These are phyloP conservation scores for Hermaeophaga mercurialis DNA, from an alignment of 2,888 invertebrate genomes.

Conservation along the genomic window DNA sequence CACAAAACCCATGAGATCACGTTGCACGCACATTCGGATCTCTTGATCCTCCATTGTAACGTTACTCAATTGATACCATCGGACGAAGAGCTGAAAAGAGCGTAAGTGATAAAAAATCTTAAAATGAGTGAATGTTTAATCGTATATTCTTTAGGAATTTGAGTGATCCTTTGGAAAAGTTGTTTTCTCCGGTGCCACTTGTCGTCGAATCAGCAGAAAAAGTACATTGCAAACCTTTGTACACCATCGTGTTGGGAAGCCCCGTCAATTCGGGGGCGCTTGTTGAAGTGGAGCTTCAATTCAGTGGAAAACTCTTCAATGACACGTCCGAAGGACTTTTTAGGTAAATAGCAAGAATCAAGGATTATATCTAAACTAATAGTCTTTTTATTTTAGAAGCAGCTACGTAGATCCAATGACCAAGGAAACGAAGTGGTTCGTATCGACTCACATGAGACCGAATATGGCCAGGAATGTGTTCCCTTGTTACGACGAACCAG, in stretches of 20 bases:
- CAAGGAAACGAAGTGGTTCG: slow-evolving; percentile 60
- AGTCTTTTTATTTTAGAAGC: slow-evolving; percentile 62
- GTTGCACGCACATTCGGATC: slow-evolving; percentile 69
- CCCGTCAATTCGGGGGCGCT: slow-evolving; percentile 62
- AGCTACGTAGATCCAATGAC: slow-evolving; percentile 61
- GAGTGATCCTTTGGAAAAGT: slow-evolving; percentile 9
- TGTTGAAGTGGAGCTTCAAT: slow-evolving; percentile 68
- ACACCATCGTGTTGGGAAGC: slow-evolving; percentile 66
- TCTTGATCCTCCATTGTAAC: slow-evolving; percentile 61
- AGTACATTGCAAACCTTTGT: slow-evolving; percentile 66
- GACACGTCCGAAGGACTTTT: slow-evolving; percentile 72
- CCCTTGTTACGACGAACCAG: slow-evolving; percentile 82
- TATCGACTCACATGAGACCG: slow-evolving; percentile 72
- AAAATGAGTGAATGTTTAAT: background rate
- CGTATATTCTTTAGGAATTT: slow-evolving; percentile 12
- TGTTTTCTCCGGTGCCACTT: slow-evolving; percentile 14
- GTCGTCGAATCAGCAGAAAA: slow-evolving; percentile 42
- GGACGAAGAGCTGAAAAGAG: slow-evolving; percentile 41
- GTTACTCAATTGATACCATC: slow-evolving; percentile 42
- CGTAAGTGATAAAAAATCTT: slow-evolving; percentile 13
- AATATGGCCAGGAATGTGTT: slow-evolving; percentile 77
- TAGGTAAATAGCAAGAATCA: slow-evolving; percentile 53
- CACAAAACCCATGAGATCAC: slow-evolving; percentile 66
- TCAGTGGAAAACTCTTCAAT: slow-evolving; percentile 69
- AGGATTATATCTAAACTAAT: too few species aligned